phyloP scores from a whole-genome alignment of 2,797 vertebrate genomes.

The Molossus alvarezi region DNA sequence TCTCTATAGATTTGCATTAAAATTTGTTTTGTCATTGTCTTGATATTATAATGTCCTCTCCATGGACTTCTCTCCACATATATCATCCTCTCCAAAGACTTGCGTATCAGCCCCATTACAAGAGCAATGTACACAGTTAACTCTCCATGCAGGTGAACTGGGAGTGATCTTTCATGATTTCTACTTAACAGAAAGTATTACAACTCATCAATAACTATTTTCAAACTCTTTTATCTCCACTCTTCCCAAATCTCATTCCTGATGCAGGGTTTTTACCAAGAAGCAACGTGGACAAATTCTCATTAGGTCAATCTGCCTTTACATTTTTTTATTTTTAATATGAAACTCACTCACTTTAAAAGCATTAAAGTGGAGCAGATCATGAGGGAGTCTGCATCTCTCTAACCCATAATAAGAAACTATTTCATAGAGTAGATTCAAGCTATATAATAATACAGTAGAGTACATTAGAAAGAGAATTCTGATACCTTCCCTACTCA shows the following conservation, averaged over 20 bases:
- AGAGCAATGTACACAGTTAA: conserved; percentile 81
- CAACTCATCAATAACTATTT: conserved; percentile 83
- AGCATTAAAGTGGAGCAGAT: conserved; percentile 73
- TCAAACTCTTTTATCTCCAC: conserved; percentile 80
- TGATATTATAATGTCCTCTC: conserved; percentile 92
- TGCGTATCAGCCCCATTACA: conserved; percentile 79
- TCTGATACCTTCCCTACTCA: conserved; percentile 37
- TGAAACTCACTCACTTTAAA: conserved; percentile 79
- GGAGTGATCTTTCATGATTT: conserved; percentile 71
- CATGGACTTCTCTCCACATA: conserved; percentile 88
- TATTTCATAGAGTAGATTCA: conserved; percentile 74
- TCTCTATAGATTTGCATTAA: conserved; percentile 92
- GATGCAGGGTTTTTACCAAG: conserved; percentile 73
- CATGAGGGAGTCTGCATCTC: conserved; percentile 72
- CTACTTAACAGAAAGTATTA: conserved; percentile 78
- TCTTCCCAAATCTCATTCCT: conserved; percentile 77
- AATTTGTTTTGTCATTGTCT: conserved; percentile 91
- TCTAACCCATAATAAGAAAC: conserved; percentile 59
- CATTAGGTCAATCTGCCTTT: conserved; percentile 77
- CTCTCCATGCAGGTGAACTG: conserved; percentile 74
- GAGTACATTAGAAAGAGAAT: conserved; percentile 59
- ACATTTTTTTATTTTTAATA: conserved; percentile 72
- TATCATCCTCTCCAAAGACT: conserved; percentile 84
- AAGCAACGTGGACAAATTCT: conserved; percentile 80
- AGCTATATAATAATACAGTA: conserved; percentile 1